Base-by-base conservation (phyloP, 2,113 vertebrate genomes). In the Thamnaconus septentrionalis region DNA sequence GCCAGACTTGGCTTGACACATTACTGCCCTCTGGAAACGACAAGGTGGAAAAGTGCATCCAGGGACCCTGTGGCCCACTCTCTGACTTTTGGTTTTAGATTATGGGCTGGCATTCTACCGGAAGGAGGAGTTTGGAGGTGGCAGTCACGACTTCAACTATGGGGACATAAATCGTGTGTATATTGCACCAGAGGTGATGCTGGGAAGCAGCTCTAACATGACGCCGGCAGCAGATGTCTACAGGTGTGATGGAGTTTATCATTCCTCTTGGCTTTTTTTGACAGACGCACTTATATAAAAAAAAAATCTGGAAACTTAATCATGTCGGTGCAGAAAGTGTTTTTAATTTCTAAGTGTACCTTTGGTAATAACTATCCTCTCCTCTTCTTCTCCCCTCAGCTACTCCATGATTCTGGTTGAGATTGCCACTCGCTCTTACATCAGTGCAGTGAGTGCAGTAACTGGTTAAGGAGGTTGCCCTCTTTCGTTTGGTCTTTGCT, bases 381-480 rank as follows among this genome's bases (percentile, higher is more conserved):
- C 39, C 31, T 2, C 41, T 53, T 56, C 62, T 65, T 47, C 18
- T 61, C 56, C 52, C 60, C 71, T 54, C 77, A 93, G 92, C 79
- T 93, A 88, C 78, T 90, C 90, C 53, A 79, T 93, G 66, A 90
- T 93, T 67, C 76, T 94, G 61, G 83, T 92, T 65, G 90, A 92
- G 81, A 93, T 91, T 65, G 89, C 90, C 8, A 90, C 88, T 75
- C 83, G 90, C 52, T 86, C 81, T 71, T 78, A 92, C 66, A 83
- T 92, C 11, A 74, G 91, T 69, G 89, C 81, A 56, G 91, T 93
- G 78, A 88, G 88, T 91, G 74, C 69, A 55, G 40, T 10, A 52
- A 43, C 43, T 59, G 7, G 45, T 52, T 56, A n/a, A 53, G 51
- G 8, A 71, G 69, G 79, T 82, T 79, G 61, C 53, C 78, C 56